Evolutionary conservation across 2,888 invertebrate species (phyloP).

Genomic region (Hylaea fasciaria): DNA sequence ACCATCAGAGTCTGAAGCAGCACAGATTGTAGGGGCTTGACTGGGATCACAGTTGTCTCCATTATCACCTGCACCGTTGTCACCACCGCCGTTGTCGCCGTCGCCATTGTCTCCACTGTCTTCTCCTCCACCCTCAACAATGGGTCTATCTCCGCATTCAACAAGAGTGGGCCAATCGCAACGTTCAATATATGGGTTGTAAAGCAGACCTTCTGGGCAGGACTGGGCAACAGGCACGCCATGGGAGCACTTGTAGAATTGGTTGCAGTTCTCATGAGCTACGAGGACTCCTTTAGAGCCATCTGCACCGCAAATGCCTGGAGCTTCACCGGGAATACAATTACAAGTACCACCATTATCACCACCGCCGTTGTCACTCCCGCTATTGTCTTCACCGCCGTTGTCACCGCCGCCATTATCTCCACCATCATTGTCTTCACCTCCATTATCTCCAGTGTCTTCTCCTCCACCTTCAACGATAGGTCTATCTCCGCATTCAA

Average conservation of each 20-base stretch:
- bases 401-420: slow-evolving; percentile 15
- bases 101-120: slow-evolving; percentile 15
- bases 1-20: slow-evolving; percentile 45
- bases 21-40: slow-evolving; percentile 41
- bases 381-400: slow-evolving; percentile 28
- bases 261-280: slow-evolving; percentile 46
- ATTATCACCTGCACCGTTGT: slow-evolving; percentile 20
- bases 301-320: slow-evolving; percentile 27
- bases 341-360: slow-evolving; percentile 34
- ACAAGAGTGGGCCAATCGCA: slow-evolving; percentile 46
- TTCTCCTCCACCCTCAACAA: slow-evolving; percentile 18
- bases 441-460: slow-evolving; percentile 18
- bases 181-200: slow-evolving; percentile 31
- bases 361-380: slow-evolving; percentile 14
- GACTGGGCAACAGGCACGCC: slow-evolving; percentile 35
- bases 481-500: slow-evolving; percentile 49
- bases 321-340: slow-evolving; percentile 35
- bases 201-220: slow-evolving; percentile 39
- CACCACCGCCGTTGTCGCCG: slow-evolving; percentile 18
- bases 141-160: slow-evolving; percentile 37
- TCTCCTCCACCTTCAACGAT: slow-evolving; percentile 21
- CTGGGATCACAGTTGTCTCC: slow-evolving; percentile 41
- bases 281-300: slow-evolving; percentile 33
- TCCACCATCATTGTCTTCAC: slow-evolving; percentile 27
- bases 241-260: slow-evolving; percentile 43